Percentiles rank a stretch among this genome's conserved stretches.
phyloP scores from a whole-genome alignment of 2,113 vertebrate genomes.

The Puntigrus tetrazona region DNA sequence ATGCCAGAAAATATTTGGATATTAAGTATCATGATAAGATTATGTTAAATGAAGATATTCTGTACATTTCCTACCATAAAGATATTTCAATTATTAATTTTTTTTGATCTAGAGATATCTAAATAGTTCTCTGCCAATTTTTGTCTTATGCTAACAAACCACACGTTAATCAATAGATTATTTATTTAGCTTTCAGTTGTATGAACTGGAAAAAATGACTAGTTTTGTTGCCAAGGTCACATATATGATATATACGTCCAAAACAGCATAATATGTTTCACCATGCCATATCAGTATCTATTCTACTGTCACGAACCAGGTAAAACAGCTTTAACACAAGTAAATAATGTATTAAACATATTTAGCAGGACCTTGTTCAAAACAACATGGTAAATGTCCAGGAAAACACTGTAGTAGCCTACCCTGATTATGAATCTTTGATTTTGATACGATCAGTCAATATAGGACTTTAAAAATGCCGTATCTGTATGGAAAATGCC shows the following conservation, averaged over 20 bases:
- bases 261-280: background rate
- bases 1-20: too few species aligned
- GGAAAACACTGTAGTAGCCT: background rate
- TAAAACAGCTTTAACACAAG: background rate
- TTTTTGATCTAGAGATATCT: too few species aligned
- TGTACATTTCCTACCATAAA: too few species aligned
- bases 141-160: too few species aligned
- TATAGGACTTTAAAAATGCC: background rate
- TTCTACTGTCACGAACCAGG: background rate
- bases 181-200: too few species aligned
- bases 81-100: too few species aligned
- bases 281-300: background rate
- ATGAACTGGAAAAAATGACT: too few species aligned
- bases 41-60: too few species aligned
- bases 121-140: too few species aligned
- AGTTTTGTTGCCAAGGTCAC: too few species aligned
- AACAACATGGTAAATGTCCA: background rate
- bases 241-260: background rate
- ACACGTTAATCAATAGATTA: too few species aligned
- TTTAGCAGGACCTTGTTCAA: background rate
- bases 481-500: background rate
- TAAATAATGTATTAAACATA: background rate
- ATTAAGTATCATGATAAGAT: too few species aligned
- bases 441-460: background rate
- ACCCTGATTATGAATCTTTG: background rate